phyloP scores from a whole-genome alignment of 2,797 vertebrate genomes.

The Cottoperca gobio region DNA sequence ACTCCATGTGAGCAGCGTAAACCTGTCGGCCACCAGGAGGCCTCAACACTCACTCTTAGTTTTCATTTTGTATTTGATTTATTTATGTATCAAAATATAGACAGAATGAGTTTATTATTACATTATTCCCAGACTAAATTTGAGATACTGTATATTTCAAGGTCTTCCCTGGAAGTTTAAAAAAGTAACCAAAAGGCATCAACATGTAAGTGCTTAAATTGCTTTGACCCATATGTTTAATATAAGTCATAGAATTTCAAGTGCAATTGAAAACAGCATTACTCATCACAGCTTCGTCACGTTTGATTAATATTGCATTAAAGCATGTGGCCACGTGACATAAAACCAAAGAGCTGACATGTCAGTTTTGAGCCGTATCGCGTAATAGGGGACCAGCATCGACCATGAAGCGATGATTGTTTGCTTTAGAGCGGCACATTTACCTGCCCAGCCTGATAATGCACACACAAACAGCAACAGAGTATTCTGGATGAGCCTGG shows the following conservation, averaged over 20 bases:
- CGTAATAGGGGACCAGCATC: conserved; percentile 17
- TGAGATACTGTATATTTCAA: conserved; percentile 1
- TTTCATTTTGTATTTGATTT: not conserved
- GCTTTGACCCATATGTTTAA: not conserved
- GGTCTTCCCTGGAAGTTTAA: not conserved
- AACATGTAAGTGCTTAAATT: not conserved
- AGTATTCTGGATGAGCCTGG: conserved; percentile 72
- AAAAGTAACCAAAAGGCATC: not conserved
- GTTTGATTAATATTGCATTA: not conserved
- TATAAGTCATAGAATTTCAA: not conserved
- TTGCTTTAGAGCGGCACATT: conserved; percentile 29
- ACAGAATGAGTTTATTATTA: not conserved
- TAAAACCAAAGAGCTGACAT: conserved; percentile 36
- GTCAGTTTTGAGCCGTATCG: not conserved
- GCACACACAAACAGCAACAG: conserved; percentile 49
- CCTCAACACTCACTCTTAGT: too few relatives aligned
- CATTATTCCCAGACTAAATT: not conserved
- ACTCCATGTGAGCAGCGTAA: not conserved
- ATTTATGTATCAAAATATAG: not conserved
- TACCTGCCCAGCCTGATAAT: conserved; percentile 35
- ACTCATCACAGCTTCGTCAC: not conserved
- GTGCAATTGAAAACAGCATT: not conserved
- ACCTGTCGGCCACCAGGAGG: too few relatives aligned
- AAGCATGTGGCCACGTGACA: not conserved
- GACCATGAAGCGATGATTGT: conserved; percentile 25